phyloP scores from a whole-genome alignment of 1,140 invertebrate genomes.

The Diorhabda sublineata region DNA sequence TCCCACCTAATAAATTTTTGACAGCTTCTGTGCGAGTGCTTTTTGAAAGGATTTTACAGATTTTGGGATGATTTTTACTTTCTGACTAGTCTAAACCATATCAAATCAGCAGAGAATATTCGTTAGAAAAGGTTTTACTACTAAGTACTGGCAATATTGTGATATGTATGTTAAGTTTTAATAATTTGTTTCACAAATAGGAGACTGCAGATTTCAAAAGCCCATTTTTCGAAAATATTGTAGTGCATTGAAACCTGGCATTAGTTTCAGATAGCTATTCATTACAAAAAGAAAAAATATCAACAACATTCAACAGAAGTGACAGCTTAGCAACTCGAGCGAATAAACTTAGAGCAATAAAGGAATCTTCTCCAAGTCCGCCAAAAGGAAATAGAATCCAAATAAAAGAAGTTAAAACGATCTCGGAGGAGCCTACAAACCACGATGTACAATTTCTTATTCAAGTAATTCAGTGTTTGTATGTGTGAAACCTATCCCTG shows the following conservation, averaged over 20 bases:
- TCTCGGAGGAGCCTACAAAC: constrained; percentile 44
- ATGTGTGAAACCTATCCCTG: neutral
- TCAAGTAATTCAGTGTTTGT: constrained; percentile 45
- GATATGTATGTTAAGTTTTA: no score
- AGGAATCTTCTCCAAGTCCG: constrained; percentile 27
- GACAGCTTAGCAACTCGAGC: constrained; percentile 40
- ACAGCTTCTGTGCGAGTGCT: no score
- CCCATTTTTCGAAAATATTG: neutral
- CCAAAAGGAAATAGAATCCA: constrained; percentile 34
- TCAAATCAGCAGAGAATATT: no score
- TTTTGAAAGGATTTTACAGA: no score
- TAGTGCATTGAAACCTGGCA: neutral
- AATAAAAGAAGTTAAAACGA: constrained; percentile 44
- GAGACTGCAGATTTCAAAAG: no score
- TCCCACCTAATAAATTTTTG: no score
- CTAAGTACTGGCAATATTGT: no score
- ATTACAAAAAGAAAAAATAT: constrained; percentile 1
- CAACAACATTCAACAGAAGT: constrained; percentile 22
- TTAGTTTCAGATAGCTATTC: constrained; percentile 17
- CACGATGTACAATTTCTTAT: constrained; percentile 57
- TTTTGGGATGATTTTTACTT: no score
- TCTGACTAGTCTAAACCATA: no score
- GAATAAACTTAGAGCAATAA: constrained; percentile 39
- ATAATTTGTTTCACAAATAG: no score
- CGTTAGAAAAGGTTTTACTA: no score